Evolutionary conservation across 2,797 vertebrate genomes (phyloP).

Genomic region (Premnoplex brunnescens): DNA sequence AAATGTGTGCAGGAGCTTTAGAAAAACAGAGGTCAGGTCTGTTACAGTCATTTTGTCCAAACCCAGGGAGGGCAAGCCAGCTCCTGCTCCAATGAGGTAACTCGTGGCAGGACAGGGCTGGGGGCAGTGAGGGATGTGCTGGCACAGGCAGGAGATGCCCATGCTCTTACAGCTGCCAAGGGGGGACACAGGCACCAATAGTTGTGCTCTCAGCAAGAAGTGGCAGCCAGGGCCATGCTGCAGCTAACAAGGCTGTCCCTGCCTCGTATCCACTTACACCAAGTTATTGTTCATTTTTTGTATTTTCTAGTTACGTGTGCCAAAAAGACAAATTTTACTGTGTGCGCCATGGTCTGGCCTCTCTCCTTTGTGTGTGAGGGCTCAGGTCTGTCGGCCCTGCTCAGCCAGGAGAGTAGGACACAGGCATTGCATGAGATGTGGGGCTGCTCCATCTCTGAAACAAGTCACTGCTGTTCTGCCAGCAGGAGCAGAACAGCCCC

Average conservation of each 20-base stretch:
- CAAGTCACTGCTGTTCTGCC: rapidly evolving
- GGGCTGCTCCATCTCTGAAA: neutral
- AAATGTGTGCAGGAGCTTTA: neutral
- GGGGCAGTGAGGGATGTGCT: rapidly evolving
- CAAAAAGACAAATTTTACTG: neutral
- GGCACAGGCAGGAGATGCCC: neutral
- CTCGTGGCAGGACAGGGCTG: neutral
- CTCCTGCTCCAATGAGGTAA: neutral
- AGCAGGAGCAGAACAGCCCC: neutral
- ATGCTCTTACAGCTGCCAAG: rapidly evolving
- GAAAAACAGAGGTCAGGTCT: neutral
- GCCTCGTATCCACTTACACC: neutral
- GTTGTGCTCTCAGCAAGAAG: neutral
- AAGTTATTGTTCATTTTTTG: rapidly evolving
- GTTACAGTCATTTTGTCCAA: neutral
- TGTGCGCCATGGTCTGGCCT: rapidly evolving
- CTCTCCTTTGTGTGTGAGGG: neutral
- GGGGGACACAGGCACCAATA: rapidly evolving
- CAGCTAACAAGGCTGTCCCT: neutral
- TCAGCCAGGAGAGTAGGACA: neutral
- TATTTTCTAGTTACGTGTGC: neutral
- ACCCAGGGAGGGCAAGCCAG: neutral
- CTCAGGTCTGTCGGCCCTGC: rapidly evolving
- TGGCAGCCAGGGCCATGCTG: rapidly evolving
- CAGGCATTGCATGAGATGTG: rapidly evolving